Evolutionary conservation across 2,888 invertebrate species (phyloP).

Genomic region (Stenodera caucasica): DNA sequence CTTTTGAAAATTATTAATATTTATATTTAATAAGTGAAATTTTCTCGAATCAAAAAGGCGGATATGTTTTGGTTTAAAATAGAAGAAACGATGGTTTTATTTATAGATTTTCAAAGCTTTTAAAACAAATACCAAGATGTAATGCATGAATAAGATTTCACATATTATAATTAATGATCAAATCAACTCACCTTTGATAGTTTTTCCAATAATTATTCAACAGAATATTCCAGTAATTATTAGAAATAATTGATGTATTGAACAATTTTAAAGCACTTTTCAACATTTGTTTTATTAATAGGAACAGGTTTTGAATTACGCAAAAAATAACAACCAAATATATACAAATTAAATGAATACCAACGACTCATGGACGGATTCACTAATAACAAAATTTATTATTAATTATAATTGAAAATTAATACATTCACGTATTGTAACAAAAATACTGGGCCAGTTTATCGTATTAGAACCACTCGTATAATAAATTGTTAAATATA

Average conservation of each 20-base stretch:
- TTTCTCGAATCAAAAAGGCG: constrained; percentile 11
- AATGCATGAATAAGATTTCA: neutral
- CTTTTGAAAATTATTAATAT: no score
- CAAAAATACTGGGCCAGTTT: no score
- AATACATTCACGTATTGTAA: no score
- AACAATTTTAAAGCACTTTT: constrained; percentile 2
- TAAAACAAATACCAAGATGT: neutral
- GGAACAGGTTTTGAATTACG: neutral
- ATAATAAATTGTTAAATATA: no score
- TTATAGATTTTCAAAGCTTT: constrained; percentile 18
- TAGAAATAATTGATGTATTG: neutral
- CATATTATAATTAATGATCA: neutral
- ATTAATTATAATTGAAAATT: no score
- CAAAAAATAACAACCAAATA: neutral
- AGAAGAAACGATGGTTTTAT: constrained; percentile 25
- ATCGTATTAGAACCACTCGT: no score
- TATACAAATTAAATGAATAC: no score
- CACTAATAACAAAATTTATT: no score
- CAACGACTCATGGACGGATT: neutral
- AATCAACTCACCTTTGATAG: neutral
- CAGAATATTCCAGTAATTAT: neutral
- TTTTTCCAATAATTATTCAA: neutral
- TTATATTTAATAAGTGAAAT: no score
- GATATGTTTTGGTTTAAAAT: constrained; percentile 25
- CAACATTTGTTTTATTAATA: constrained; percentile 7